Evolutionary conservation across 2,888 invertebrate species (phyloP).

Genomic region (Drosophila peninsularis): DNA sequence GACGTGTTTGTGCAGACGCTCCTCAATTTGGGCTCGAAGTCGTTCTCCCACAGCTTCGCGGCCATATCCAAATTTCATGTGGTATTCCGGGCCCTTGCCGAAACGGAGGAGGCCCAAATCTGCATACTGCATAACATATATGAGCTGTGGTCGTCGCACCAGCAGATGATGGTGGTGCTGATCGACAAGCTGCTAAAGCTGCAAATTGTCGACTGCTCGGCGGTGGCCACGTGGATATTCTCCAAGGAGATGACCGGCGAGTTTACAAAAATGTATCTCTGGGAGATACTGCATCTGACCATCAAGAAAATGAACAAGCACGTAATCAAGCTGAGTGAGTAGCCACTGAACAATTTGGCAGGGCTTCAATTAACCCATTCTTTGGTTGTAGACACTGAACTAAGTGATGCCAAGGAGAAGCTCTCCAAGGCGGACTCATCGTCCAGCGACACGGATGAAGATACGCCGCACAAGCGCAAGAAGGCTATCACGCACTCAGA

Average conservation of each 20-base stretch:
- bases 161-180: conserved; percentile 98
- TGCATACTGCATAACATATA: conserved; percentile 96
- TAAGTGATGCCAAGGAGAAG: conserved; percentile 94
- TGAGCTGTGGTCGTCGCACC: conserved; percentile 97
- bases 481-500: conserved; percentile 85
- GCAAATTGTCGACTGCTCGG: conserved; percentile 97
- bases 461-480: conserved; percentile 86
- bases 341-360: background rate
- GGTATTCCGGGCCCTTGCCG: conserved; percentile 95
- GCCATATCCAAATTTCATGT: conserved; percentile 98
- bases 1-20: conserved; percentile 98
- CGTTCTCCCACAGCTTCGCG: conserved; percentile 99
- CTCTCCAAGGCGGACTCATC: conserved; percentile 93
- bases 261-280: conserved; percentile 97
- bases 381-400: conserved; percentile 87
- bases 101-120: conserved; percentile 97
- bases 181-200: conserved; percentile 99
- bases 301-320: conserved; percentile 98
- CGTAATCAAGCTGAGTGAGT: conserved; percentile 91
- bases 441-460: conserved; percentile 93
- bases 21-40: conserved; percentile 96
- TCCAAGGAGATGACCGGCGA: conserved; percentile 95
- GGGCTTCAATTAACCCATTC: background rate
- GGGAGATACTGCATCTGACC: conserved; percentile 98
- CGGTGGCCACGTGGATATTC: conserved; percentile 99